Conservation (phyloP, 1,140 invertebrate species). For the Drosophila murphyi region DNA sequence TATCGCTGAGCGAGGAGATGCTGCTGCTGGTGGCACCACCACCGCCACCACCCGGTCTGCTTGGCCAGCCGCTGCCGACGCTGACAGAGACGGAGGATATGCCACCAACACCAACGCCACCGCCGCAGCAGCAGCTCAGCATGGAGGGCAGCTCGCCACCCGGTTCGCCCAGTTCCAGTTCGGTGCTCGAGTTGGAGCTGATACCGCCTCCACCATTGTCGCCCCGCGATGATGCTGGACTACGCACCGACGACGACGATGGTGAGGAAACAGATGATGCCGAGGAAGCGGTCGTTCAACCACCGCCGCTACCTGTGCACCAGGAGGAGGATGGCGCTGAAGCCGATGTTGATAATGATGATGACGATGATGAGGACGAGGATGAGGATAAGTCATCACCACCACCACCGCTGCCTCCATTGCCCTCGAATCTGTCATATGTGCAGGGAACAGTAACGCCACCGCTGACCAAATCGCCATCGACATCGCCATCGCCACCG, state of each 20-base stretch:
- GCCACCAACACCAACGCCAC: slow-evolving; percentile 79
- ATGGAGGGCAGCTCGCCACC: slow-evolving; percentile 44
- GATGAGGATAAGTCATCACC: slow-evolving; percentile 75
- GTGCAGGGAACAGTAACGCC: slow-evolving; percentile 72
- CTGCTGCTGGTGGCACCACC: slow-evolving; percentile 61
- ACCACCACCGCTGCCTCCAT: slow-evolving; percentile 78
- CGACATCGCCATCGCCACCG: slow-evolving; percentile 78
- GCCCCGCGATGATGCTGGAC: slow-evolving; percentile 63
- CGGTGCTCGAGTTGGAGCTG: slow-evolving; percentile 73
- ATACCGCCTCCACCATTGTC: slow-evolving; percentile 75
- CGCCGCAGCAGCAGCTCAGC: slow-evolving; percentile 60
- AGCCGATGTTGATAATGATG: slow-evolving; percentile 22
- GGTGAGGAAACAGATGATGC: slow-evolving; percentile 67
- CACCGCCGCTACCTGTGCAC: slow-evolving; percentile 36
- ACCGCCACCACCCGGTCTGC: slow-evolving; percentile 54
- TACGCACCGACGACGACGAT: slow-evolving; percentile 68
- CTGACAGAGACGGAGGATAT: slow-evolving; percentile 78
- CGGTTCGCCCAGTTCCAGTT: slow-evolving; percentile 61
- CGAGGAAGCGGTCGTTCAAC: slow-evolving; percentile 36
- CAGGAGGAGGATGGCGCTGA: slow-evolving; percentile 17
- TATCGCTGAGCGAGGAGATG: slow-evolving; percentile 61
- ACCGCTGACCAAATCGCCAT: slow-evolving; percentile 75
- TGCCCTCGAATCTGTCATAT: slow-evolving; percentile 78
- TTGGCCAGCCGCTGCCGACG: slow-evolving; percentile 69
- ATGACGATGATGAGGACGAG: slow-evolving; percentile 52